Base-by-base conservation (phyloP, 1,140 invertebrate species). In the Drosophila gunungcola region DNA sequence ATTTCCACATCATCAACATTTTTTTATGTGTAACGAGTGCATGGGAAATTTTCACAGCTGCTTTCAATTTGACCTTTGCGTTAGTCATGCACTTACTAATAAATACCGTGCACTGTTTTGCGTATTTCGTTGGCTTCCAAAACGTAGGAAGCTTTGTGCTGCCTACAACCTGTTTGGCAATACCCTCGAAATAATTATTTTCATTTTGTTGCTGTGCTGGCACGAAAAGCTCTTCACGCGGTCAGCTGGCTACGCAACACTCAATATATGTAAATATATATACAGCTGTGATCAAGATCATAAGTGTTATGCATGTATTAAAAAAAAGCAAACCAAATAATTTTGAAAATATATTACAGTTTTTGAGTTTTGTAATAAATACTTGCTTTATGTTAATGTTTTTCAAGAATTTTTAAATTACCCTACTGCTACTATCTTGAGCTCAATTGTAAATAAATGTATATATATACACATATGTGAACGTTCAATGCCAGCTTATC, bases 401-500 rank as follows among this genome's bases (percentile, higher is more conserved):
- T 38, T 12, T 12, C 0, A 38, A 38, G 36, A 38, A 1, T 3
- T 38, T 45, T 21, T 11, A 11, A 4, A 27, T 27, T 46, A 12
- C 3, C 11, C 4, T 9, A 25, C 2, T 49, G 29, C n/a, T 49
- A 32, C 3, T 34, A 51, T 51, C 11, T 51, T 51, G 32, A 36
- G 2, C 49, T 5, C 32, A 21, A 2, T n/a, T 51, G 49, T 51
- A 36, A 11, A 0, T 51, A 11, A n/a, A 49, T 49, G 29, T 49
- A 32, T 42, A 13, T 16, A 7, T 16, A 0, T 5, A 38, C 10
- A 60, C 43, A 57, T 54, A 60, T 49, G 79, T 48, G 38, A 45
- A 75, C 58, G 27, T 80, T 88, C 74, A 86, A 86, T 82, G 78
- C 69, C 83, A 86, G 56, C 78, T 86, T 86, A 86, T 86, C 82